These are phyloP conservation scores for Meiosimyza platycephala DNA, from an alignment of 2,888 invertebrate genomes.

Conservation along the genomic window DNA sequence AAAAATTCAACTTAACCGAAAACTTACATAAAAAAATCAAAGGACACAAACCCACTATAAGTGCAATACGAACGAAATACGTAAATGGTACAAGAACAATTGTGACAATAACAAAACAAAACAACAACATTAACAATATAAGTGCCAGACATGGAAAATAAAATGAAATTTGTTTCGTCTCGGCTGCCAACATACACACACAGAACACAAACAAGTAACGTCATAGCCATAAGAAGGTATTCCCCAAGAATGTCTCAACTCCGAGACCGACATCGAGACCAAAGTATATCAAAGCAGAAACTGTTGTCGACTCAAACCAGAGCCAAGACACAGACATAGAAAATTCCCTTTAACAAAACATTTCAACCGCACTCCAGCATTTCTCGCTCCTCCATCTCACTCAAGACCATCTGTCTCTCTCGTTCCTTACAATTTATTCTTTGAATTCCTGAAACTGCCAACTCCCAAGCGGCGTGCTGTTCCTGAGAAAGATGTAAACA, in stretches of 20 bases:
- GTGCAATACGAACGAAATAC: neutral
- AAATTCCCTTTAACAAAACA: conserved; percentile 42
- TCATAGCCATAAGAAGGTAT: conserved; percentile 28
- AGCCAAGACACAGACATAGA: conserved; percentile 30
- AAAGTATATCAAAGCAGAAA: no score
- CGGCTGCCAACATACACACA: conserved; percentile 11
- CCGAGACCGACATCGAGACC: conserved; percentile 9
- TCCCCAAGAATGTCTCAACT: conserved; percentile 42
- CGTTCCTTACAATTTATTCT: neutral
- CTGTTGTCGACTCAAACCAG: neutral
- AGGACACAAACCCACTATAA: conserved; percentile 15
- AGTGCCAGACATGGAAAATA: conserved; percentile 23
- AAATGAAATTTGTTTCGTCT: conserved; percentile 16
- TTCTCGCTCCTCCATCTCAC: neutral
- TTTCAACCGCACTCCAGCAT: conserved; percentile 5
- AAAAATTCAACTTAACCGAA: neutral
- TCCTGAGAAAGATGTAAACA: conserved; percentile 27
- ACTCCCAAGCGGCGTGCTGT: neutral
- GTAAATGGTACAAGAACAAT: conserved; percentile 13
- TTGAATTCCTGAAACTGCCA: no score
- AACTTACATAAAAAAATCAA: neutral
- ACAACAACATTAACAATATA: conserved; percentile 27
- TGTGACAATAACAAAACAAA: conserved; percentile 6
- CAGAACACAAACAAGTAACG: neutral
- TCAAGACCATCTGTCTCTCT: neutral